Base-by-base conservation (phyloP, 2,113 vertebrate species). In the Natator depressus region DNA sequence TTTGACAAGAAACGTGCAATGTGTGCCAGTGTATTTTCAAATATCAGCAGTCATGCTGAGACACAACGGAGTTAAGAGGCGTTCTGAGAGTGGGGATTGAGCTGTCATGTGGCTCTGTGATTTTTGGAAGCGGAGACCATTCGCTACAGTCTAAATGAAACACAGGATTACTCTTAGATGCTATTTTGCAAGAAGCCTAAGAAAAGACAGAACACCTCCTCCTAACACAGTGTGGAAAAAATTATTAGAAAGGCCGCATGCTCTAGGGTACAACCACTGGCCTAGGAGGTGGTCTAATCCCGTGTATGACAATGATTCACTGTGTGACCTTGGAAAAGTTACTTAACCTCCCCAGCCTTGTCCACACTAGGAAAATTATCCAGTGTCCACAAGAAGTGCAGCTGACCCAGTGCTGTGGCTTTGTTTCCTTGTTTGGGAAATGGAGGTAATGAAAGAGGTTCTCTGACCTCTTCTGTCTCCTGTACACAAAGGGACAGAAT, bases 51-150 rank as follows among this genome's bases (percentile, higher is more conserved):
- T 91, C 65, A n/a, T 91, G 90, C 93, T 94, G 95, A 91, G 91
- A 96, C 96, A 94, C 89, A 96, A 79, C 95, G 92, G 94, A 96
- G 97, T 97, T 97, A 94, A 91, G 31, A 88, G 0, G 89, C 96
- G 79, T 95, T 84, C 90, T 96, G 93, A 89, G 94, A 96, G 91
- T 53, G 29, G 62, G 0, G 8, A 79, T 83, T 97, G 93, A 94
- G 89, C 96, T 92, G 90, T 94, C 95, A 87, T 95, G 89, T 94
- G 93, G 95, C 87, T 95, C 90, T 0, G 0, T 31, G 83, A 92
- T 95, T 92, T 80, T 47, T 17, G 93, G 89, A 84, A 92, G 87
- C 89, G 42, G 85, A 54, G 90, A 13, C 59, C 5, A 25, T 17
- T 88, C n/a, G 0, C 1, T 49, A 0, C 4, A 49, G 27, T 12